Conservation (phyloP, 2,797 vertebrate genomes). For the Dendrocincla tyrannina region DNA sequence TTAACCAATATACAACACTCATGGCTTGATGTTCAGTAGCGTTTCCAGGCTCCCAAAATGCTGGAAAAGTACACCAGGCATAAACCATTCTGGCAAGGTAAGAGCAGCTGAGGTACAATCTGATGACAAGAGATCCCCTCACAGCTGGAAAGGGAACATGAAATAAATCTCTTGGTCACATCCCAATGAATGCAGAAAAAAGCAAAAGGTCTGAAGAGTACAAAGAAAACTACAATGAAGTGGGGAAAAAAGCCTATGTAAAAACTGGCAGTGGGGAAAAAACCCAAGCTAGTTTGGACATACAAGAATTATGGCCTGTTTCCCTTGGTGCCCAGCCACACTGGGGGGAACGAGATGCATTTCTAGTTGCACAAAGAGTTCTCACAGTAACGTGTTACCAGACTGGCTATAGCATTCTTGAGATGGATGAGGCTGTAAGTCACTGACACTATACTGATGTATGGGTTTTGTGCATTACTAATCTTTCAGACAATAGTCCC, state of each 20-base stretch:
- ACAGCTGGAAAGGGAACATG: not conserved
- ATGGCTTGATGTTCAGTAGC: not conserved
- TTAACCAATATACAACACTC: not conserved
- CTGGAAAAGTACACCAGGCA: not conserved
- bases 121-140: not conserved
- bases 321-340: not conserved
- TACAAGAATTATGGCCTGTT: not conserved
- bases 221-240: not conserved
- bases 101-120: not conserved
- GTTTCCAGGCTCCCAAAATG: not conserved
- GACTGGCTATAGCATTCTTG: not conserved
- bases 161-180: not conserved
- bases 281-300: not conserved
- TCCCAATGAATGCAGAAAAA: not conserved
- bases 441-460: not conserved
- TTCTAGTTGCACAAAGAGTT: conserved; percentile 52
- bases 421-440: conserved; percentile 34
- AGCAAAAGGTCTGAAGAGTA: not conserved
- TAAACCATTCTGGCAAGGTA: not conserved
- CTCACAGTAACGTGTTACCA: conserved; percentile 15
- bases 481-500: not conserved
- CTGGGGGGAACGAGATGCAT: not conserved
- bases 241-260: not conserved
- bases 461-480: not conserved
- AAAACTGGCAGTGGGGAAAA: not conserved